Base-by-base conservation (phyloP, 2,113 vertebrate genomes). In the Setophaga kirtlandii region DNA sequence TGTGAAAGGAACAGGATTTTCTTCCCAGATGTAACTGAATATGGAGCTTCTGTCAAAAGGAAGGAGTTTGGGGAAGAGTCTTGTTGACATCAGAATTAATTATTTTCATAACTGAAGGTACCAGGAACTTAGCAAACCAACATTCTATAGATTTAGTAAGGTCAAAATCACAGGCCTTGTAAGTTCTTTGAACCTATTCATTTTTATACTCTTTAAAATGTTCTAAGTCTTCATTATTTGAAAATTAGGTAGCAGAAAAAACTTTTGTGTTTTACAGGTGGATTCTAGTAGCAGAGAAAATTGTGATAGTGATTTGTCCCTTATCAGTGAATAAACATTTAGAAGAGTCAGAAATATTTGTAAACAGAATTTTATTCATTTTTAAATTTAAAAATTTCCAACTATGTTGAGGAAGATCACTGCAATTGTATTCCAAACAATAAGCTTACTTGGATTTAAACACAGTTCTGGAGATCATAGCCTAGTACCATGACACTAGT, bases 71-170 rank as follows among this genome's bases (percentile, higher is more conserved):
- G 47, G 31, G 33, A 47, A 47, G 21, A 68, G 39, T 82, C 27
- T 53, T 79, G 35, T 58, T 92, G 74, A 55, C 15, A 92, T 3
- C 14, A 73, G 75, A 94, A 97, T 95, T 81, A 91, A 78, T 88
- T 95, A 1, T 88, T 83, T 95, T 83, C 15, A 76, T 90, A 68
- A 77, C 31, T 68, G 41, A 59, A 80, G 13, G 11, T 69, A 92
- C 52, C 78, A 59, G 50, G 42, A 81, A 33, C 24, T 70, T 24
- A 60, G 28, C 1, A 49, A 85, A 85, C 41, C 46, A 68, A 37
- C 28, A 49, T 76, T 86, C 53, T 70, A 53, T 25, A 58, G 16
- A 42, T 90, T 88, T 93, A 67, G 19, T 68, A 85, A 56, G 70
- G 50, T 58, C 31, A 88, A 93, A 93, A 93, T 3, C 31, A 74